Evolutionary conservation across 2,113 vertebrate species (phyloP).

Genomic region (Cephalopterus ornatus): DNA sequence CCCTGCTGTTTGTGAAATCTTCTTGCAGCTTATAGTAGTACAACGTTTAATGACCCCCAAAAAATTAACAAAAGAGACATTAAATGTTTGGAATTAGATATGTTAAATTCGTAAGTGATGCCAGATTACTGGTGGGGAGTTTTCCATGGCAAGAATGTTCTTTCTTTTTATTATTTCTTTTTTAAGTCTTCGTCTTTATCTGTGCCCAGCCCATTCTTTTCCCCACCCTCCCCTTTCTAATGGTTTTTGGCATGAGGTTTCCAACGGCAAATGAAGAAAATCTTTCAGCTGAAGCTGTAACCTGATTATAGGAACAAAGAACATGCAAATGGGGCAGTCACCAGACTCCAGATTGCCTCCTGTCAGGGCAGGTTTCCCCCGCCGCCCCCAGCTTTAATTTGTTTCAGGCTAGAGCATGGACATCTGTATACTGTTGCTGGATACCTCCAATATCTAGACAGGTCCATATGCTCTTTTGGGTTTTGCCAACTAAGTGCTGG

Average conservation of each 20-base stretch:
- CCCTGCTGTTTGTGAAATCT: not conserved
- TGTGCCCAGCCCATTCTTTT: not conserved
- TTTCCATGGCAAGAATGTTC: not conserved
- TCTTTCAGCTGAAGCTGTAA: not conserved
- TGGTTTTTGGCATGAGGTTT: not conserved
- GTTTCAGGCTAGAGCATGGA: not conserved
- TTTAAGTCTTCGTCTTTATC: not conserved
- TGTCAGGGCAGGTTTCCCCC: not conserved
- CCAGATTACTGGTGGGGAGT: not conserved
- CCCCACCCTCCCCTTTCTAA: not conserved
- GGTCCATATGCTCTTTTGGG: constrained; percentile 5
- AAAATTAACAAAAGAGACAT: not conserved
- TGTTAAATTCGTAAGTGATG: not conserved
- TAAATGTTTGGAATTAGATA: not conserved
- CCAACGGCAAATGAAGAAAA: not conserved
- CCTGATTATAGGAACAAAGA: not conserved
- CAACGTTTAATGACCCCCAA: not conserved
- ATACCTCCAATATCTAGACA: constrained; percentile 8
- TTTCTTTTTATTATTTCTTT: not conserved
- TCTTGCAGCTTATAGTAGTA: not conserved
- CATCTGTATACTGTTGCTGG: constrained; percentile 20
- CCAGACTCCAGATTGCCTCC: constrained; percentile 16
- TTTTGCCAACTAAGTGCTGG: not conserved
- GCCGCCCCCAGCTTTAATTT: not conserved
- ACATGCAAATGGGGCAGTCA: not conserved